These are phyloP conservation scores for Spodoptera littoralis DNA, from an alignment of 2,888 invertebrate species.

Conservation along the genomic window DNA sequence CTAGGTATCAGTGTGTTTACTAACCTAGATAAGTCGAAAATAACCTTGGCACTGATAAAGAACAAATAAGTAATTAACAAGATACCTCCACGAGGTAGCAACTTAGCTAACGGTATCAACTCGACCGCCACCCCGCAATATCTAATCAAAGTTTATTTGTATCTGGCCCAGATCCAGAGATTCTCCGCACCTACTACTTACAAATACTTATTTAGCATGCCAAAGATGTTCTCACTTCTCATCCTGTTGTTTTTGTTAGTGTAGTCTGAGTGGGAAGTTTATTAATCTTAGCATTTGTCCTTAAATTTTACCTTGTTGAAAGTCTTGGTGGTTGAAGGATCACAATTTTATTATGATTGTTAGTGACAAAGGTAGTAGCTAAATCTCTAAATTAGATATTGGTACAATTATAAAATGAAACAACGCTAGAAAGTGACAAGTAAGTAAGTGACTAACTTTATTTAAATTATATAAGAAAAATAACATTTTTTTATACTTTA, in stretches of 20 bases:
- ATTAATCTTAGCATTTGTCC: slow-evolving; percentile 16
- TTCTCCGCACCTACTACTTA: slow-evolving; percentile 42
- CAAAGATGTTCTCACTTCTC: slow-evolving; percentile 42
- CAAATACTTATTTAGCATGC: slow-evolving; percentile 46
- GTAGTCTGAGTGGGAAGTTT: slow-evolving; percentile 39
- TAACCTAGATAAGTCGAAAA: too few relatives aligned
- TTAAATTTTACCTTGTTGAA: too few relatives aligned
- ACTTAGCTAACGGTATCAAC: slow-evolving; percentile 9
- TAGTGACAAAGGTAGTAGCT: too few relatives aligned
- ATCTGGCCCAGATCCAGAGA: slow-evolving; percentile 57
- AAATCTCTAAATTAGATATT: too few relatives aligned
- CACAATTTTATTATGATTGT: too few relatives aligned
- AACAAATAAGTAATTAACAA: slow-evolving; percentile 39
- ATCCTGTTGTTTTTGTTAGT: slow-evolving; percentile 46
- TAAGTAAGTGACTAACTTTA: too few relatives aligned
- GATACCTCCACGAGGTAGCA: slow-evolving; percentile 13
- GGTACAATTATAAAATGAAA: too few relatives aligned
- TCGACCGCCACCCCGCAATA: slow-evolving; percentile 50
- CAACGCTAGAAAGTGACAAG: too few relatives aligned
- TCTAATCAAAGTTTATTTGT: slow-evolving; percentile 75
- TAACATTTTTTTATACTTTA: too few relatives aligned
- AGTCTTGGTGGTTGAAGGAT: too few relatives aligned
- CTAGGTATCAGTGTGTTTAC: too few relatives aligned
- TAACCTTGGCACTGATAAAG: background rate
- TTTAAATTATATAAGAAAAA: too few relatives aligned